Base-by-base conservation (phyloP, 2,113 vertebrate species). In the Oncorhynchus clarkii region DNA sequence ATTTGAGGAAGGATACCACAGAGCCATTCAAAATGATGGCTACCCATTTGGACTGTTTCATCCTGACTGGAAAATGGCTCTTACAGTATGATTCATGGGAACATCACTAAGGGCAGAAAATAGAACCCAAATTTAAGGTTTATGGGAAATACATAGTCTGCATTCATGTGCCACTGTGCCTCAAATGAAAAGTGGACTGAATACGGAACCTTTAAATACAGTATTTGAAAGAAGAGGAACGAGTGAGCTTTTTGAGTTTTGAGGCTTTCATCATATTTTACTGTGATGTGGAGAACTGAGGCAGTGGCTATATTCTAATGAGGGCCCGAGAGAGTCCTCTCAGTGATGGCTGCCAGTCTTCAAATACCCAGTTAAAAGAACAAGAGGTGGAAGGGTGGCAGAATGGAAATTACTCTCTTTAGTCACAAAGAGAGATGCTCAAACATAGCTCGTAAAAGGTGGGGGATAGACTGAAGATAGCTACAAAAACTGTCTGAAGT, bases 1-100 rank as follows among this genome's bases (percentile, higher is more conserved):
- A 86, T 69, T 80, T 65, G 71, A 76, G 54, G 72, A 24, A 82
- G 31, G 60, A 70, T 62, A 70, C 14, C 51, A 73, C 64, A 62
- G 29, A 73, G 60, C 31, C 48, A 9, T 39, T 79, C 72, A 34
- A 66, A 75, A 62, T 71, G 62, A 74, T 67, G 60, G 59, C 29
- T 39, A 16, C 24, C 76, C 59, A 3, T 70, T 24, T 75, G 39
- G 67, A 70, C 34, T 71, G 69, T 75, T 81, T 82, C 31, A 71
- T 73, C 27, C 31, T 82, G 51, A 24, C 26, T 80, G 51, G 14
- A 54, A 16, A 14, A 54, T 16, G 16, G 13, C 51, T 54, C 51
- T 54, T 54, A 54, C 12, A 54, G 67, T 72, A 29, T 5, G 67
- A 81, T 67, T 81, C 72, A 79, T 70, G 67, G 39, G 22, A 76